These are phyloP conservation scores for Drosophila sturtevanti DNA, from an alignment of 1,140 invertebrate genomes.

Conservation along the genomic window DNA sequence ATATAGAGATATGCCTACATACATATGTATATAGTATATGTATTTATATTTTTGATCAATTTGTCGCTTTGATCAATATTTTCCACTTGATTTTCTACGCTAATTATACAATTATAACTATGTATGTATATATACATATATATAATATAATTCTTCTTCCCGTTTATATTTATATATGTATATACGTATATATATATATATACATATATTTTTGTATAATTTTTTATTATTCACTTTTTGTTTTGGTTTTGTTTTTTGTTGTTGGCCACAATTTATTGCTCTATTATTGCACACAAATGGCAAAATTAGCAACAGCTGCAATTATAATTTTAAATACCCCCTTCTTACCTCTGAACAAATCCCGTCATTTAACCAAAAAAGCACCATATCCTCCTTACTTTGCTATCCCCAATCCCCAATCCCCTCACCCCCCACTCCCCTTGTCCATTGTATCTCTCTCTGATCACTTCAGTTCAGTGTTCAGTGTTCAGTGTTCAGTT, in stretches of 20 bases:
- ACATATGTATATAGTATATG: conserved; percentile 26
- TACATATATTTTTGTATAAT: conserved; percentile 29
- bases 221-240: conserved; percentile 14
- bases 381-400: no score
- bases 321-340: conserved; percentile 56
- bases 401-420: no score
- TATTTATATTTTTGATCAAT: conserved; percentile 39
- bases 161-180: conserved; percentile 17
- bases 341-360: neutral
- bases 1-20: conserved; percentile 3
- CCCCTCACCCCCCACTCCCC: neutral
- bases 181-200: neutral
- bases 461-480: neutral
- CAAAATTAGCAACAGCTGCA: conserved; percentile 68
- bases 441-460: neutral
- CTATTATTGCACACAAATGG: conserved; percentile 74
- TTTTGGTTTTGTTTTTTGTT: conserved; percentile 27
- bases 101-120: no score
- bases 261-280: conserved; percentile 60
- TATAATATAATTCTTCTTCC: conserved; percentile 43
- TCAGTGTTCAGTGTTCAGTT: neutral
- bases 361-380: no score
- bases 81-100: conserved; percentile 41
- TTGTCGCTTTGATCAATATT: conserved; percentile 29
- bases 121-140: conserved; percentile 8